Percentiles rank a stretch among this genome's conserved stretches.
These are phyloP conservation scores for Cirrhinus mrigala DNA, from an alignment of 2,797 vertebrate genomes.

Conservation along the genomic window DNA sequence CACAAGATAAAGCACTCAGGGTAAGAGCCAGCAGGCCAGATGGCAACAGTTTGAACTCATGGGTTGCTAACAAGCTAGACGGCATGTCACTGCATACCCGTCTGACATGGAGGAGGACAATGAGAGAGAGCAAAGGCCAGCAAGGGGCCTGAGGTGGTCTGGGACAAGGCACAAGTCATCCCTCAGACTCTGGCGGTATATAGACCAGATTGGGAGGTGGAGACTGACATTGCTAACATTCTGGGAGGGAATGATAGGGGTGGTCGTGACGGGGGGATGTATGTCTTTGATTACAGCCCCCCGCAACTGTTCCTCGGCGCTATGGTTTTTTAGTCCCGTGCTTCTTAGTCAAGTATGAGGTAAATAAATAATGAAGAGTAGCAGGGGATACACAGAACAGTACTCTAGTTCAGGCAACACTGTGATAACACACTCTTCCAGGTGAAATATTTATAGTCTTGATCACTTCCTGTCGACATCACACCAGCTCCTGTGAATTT, in stretches of 20 bases:
- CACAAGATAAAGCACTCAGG: slow-evolving; percentile 54
- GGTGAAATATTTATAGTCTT: slow-evolving; percentile 79
- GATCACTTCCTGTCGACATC: slow-evolving; percentile 68
- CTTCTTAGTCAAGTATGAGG: slow-evolving; percentile 57
- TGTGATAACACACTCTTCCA: slow-evolving; percentile 62
- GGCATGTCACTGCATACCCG: slow-evolving; percentile 45
- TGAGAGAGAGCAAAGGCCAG: slow-evolving; percentile 50
- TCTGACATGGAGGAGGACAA: slow-evolving; percentile 46
- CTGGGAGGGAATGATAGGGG: slow-evolving; percentile 42
- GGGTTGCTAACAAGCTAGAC: slow-evolving; percentile 63
- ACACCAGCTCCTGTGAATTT: slow-evolving; percentile 62
- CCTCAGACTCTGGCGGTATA: slow-evolving; percentile 35
- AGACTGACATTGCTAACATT: slow-evolving; percentile 45
- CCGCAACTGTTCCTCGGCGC: slow-evolving; percentile 16
- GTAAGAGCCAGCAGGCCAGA: slow-evolving; percentile 63
- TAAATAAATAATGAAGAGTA: slow-evolving; percentile 79
- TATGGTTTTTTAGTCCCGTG: background rate
- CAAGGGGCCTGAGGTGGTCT: slow-evolving; percentile 47
- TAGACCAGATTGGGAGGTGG: slow-evolving; percentile 59
- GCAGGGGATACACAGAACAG: slow-evolving; percentile 68
- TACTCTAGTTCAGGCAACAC: slow-evolving; percentile 70
- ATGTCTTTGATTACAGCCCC: slow-evolving; percentile 51
- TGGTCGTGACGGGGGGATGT: slow-evolving; percentile 11
- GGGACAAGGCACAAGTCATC: slow-evolving; percentile 47
- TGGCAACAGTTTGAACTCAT: slow-evolving; percentile 66